Base-by-base conservation (phyloP, 2,113 vertebrate species). In the Leuciscus idus region DNA sequence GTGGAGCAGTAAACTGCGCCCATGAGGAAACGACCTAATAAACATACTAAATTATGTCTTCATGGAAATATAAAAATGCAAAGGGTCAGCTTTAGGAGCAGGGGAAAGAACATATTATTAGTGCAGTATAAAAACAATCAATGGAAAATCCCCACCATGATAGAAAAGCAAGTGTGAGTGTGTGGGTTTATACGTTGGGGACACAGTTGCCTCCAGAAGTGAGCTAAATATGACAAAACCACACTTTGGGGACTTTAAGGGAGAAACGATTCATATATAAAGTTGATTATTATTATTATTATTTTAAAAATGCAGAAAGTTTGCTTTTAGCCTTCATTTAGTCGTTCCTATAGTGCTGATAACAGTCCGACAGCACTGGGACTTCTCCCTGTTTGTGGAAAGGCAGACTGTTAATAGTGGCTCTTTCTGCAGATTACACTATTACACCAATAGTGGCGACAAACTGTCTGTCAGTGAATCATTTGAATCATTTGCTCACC, bases 51-150 rank as follows among this genome's bases (percentile, higher is more conserved):
- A 57, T 78, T 57, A 78, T 6, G 50, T 57, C 75, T 19, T 77
- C 57, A 23, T 50, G 59, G 77, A 62, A 61, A 76, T 85, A 77
- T 85, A 75, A 70, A 68, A 68, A 52, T 57, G 19, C 50, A 77
- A 12, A 33, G 48, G 6, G 75, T 57, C 36, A 33, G 75, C 28
- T 55, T 75, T 50, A 75, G 72, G 72, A 48, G 39, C 72, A 48
- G 72, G 72, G 64, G 72, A 75, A 28, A 50, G 43, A 75, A 48
- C 48, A 75, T 75, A 75, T 28, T 75, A 75, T 75, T 75, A 75
- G 72, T n/a, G n/a, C 23, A 48, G 23, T 75, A 75, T 75, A 75
- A 28, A 74, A 75, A 50, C 72, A 75, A 75, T 75, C 72, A 75
- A 28, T 75, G 43, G 23, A 75, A 48, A 75, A 75, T 75, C 72